phyloP scores from a whole-genome alignment of 2,888 invertebrate species.

The Pantelozetes paolii region DNA sequence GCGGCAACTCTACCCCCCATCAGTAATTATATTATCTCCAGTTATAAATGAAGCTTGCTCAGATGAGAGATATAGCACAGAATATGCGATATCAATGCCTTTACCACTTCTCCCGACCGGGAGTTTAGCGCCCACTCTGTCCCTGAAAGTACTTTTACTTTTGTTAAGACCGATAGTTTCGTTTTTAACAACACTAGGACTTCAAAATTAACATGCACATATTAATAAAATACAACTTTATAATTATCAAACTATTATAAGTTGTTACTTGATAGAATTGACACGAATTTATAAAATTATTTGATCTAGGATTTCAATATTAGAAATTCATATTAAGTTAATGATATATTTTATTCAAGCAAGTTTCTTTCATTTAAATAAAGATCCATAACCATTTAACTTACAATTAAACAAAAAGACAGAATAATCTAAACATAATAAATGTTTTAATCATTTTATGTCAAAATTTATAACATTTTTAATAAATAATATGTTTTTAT shows the following conservation, averaged over 20 bases:
- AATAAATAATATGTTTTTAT: too few species aligned
- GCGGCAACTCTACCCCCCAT: slow-evolving; percentile 13
- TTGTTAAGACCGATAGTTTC: neutral
- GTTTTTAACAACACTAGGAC: neutral
- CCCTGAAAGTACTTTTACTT: neutral
- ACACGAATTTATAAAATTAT: too few species aligned
- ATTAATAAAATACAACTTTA: neutral
- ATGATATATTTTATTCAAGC: too few species aligned
- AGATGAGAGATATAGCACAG: slow-evolving; percentile 34
- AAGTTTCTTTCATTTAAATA: too few species aligned
- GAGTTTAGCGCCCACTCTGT: neutral
- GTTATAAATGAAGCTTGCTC: slow-evolving; percentile 41
- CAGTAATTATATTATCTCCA: slow-evolving; percentile 20
- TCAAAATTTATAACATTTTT: too few species aligned
- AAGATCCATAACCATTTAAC: too few species aligned
- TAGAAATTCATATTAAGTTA: too few species aligned
- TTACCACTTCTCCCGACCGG: neutral
- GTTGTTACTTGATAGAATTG: neutral
- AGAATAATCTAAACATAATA: too few species aligned
- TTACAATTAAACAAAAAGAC: too few species aligned
- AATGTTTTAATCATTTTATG: too few species aligned
- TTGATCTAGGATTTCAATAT: too few species aligned
- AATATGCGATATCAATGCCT: slow-evolving; percentile 33
- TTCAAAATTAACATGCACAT: neutral
- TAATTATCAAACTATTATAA: neutral